These are phyloP conservation scores for Linnaemya vulpina DNA, from an alignment of 2,888 invertebrate genomes.

Conservation along the genomic window DNA sequence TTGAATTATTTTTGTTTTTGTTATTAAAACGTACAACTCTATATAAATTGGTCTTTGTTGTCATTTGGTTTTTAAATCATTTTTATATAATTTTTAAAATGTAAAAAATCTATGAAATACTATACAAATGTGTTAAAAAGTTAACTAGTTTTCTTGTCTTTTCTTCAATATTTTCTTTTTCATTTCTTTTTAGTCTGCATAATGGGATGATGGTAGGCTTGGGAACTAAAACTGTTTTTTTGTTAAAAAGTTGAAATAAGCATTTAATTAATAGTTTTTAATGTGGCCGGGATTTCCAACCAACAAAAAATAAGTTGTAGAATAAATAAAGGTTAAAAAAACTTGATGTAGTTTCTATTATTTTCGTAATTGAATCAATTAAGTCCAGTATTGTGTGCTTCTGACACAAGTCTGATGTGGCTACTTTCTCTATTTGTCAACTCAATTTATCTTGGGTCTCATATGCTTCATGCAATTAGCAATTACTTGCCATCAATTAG, in stretches of 20 bases:
- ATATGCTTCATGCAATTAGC: too few species aligned
- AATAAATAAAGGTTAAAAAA: not conserved
- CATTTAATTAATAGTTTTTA: not conserved
- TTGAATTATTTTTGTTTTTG: conserved; percentile 42
- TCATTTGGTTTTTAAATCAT: conserved; percentile 40
- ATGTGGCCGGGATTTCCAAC: not conserved
- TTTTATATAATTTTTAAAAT: conserved; percentile 47
- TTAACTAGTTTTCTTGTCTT: conserved; percentile 48
- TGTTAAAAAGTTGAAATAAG: not conserved
- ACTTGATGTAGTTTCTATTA: not conserved
- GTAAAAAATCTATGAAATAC: conserved; percentile 69
- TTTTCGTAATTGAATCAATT: too few species aligned
- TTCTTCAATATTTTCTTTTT: not conserved
- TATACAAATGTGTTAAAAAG: conserved; percentile 66
- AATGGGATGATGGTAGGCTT: conserved; percentile 4
- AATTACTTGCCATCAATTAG: too few species aligned
- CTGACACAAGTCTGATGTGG: too few species aligned
- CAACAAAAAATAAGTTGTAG: too few species aligned
- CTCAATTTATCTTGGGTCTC: too few species aligned
- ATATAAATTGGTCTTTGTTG: conserved; percentile 74
- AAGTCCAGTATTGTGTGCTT: too few species aligned
- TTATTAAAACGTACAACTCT: conserved; percentile 71
- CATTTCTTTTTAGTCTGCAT: not conserved
- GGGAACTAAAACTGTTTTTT: conserved; percentile 9
- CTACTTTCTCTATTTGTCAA: too few species aligned